Evolutionary conservation across 1,140 invertebrate genomes (phyloP).

Genomic region (Rhopalosiphum maidis): DNA sequence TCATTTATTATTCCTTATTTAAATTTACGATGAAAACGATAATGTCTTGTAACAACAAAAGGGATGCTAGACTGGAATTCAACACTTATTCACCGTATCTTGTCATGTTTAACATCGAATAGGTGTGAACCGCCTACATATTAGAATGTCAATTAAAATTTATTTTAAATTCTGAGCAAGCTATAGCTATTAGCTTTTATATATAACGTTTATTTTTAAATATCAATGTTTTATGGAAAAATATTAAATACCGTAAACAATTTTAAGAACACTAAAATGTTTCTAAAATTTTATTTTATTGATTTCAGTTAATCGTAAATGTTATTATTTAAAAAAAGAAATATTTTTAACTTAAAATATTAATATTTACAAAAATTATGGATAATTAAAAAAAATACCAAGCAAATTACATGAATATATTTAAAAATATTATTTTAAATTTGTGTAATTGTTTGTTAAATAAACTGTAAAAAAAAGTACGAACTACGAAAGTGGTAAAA

Average conservation of each 20-base stretch:
- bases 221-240: not conserved
- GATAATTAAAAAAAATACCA: not conserved
- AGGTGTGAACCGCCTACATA: not conserved
- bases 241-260: not conserved
- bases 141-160: not conserved
- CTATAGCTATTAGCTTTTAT: not conserved
- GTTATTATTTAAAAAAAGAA: not conserved
- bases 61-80: not conserved
- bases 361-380: not conserved
- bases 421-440: not conserved
- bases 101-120: not conserved
- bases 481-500: no score
- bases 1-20: not conserved
- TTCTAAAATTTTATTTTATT: not conserved
- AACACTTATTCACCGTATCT: not conserved
- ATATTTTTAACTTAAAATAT: not conserved
- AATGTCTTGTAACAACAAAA: not conserved
- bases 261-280: not conserved
- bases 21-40: not conserved
- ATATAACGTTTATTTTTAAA: not conserved
- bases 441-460: no score
- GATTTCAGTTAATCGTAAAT: not conserved
- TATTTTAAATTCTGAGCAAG: not conserved
- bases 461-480: no score
- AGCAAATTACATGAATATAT: not conserved